Percentiles rank a stretch among this genome's conserved stretches.
Conservation (phyloP, 2,113 vertebrate species). For the Syngnathoides biaculeatus region DNA sequence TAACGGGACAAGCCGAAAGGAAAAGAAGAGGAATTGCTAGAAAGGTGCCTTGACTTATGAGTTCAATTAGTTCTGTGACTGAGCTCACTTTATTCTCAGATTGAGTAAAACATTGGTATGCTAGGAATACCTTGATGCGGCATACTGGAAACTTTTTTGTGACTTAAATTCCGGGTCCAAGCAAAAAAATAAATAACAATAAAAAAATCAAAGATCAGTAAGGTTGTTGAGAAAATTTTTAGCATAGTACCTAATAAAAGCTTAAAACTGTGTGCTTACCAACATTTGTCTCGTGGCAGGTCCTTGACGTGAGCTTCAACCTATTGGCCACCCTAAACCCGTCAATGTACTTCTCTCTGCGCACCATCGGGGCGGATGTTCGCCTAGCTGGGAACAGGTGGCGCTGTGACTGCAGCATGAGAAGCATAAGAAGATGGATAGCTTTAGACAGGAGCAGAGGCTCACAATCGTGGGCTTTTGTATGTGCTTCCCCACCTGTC, state of each 20-base stretch:
- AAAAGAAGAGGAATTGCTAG: too few species aligned
- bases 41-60: too few species aligned
- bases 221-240: neutral
- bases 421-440: slow-evolving; percentile 63
- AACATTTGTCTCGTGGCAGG: slow-evolving; percentile 57
- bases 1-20: too few species aligned
- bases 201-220: neutral
- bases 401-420: slow-evolving; percentile 71
- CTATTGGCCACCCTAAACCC: slow-evolving; percentile 70
- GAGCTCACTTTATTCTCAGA: too few species aligned
- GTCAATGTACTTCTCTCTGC: slow-evolving; percentile 62
- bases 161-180: too few species aligned
- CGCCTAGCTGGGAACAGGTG: slow-evolving; percentile 68
- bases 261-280: slow-evolving; percentile 2
- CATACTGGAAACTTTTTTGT: too few species aligned
- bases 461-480: slow-evolving; percentile 52
- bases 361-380: slow-evolving; percentile 66
- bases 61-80: too few species aligned
- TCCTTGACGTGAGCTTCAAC: slow-evolving; percentile 82
- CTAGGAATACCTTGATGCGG: too few species aligned
- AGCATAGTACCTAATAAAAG: neutral
- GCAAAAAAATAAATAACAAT: too few species aligned
- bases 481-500: slow-evolving; percentile 60
- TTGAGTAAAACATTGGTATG: too few species aligned
- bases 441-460: slow-evolving; percentile 59